Base-by-base conservation (phyloP, 2,797 vertebrate genomes). In the Bufotes viridis region DNA sequence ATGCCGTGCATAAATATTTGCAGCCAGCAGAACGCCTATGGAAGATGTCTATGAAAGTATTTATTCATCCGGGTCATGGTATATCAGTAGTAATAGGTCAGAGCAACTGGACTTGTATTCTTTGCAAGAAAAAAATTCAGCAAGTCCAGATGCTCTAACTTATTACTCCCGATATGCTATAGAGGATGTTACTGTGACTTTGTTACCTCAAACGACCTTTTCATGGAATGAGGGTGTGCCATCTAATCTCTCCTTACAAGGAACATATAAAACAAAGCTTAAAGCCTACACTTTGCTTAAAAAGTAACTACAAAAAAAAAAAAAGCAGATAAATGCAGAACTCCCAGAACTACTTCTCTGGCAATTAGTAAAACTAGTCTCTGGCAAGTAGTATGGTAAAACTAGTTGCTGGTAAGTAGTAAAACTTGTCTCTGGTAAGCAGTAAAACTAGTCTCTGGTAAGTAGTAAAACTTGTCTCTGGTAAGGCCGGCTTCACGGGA, bases 181-280 rank as follows among this genome's bases (percentile, higher is more conserved):
- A 49, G 42, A 13, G 8, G 57, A 63, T 42, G 12, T 81, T 22
- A 22, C 13, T 42, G 15, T 42, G 51, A 34, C 60, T 26, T 81
- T 29, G n/a, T 81, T 81, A 81, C 79, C 79, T 63, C 20, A 15
- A 8, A 1, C n/a, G 60, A 81, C 79, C 79, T 65, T 81, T 11
- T 65, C 11, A 65, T 63, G 58, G 57, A 58, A 12, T 11, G 7
- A 61, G 57, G 29, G 79, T 15, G 58, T 63, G 29, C 11, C 10
- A 24, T 9, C 8, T 49, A 81, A 49, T 63, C 42, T 58, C 58
- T 65, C 34, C 60, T n/a, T 15, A 81, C 29, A 63, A 42, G 12
- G 29, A 81, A 65, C 34, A 65, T 49, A 29, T 49, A 65, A 51
- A 63, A 49, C 22, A 81, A 18, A 63, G 79, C 20, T 15, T 65